These are phyloP conservation scores for Cosmia pyralina DNA, from an alignment of 2,888 invertebrate species.

Conservation along the genomic window DNA sequence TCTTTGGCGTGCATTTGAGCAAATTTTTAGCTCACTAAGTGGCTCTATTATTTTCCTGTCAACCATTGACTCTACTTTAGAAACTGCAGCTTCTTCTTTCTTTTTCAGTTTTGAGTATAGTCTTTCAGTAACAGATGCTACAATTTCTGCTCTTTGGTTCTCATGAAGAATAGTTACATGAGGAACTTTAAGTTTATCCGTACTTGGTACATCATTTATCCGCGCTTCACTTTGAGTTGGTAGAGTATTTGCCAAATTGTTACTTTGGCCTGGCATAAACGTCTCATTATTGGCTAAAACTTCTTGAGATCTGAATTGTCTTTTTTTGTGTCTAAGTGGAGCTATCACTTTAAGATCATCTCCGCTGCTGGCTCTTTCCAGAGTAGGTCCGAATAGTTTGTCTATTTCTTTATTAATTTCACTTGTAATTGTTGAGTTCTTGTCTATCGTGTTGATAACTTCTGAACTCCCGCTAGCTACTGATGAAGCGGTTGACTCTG, in stretches of 20 bases:
- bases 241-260: conserved; percentile 64
- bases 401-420: conserved; percentile 85
- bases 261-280: conserved; percentile 58
- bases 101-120: conserved; percentile 90
- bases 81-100: conserved; percentile 86
- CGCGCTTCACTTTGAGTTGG: conserved; percentile 73
- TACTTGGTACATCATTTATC: conserved; percentile 66
- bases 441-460: conserved; percentile 77
- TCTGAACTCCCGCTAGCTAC: conserved; percentile 82
- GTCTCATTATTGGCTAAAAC: conserved; percentile 77
- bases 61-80: conserved; percentile 82
- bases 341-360: conserved; percentile 83
- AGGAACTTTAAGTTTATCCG: conserved; percentile 70
- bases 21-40: conserved; percentile 89
- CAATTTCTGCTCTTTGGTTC: conserved; percentile 92
- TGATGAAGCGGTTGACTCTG: conserved; percentile 79
- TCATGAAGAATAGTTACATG: conserved; percentile 81
- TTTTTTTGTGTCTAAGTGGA: conserved; percentile 81
- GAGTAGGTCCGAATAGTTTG: conserved; percentile 81
- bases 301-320: conserved; percentile 88
- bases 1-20: conserved; percentile 90
- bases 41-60: conserved; percentile 85
- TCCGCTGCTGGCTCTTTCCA: conserved; percentile 86
- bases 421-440: conserved; percentile 75
- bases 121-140: conserved; percentile 93